Conservation (phyloP, 1,140 invertebrate species). For the Papilio dardanus region DNA sequence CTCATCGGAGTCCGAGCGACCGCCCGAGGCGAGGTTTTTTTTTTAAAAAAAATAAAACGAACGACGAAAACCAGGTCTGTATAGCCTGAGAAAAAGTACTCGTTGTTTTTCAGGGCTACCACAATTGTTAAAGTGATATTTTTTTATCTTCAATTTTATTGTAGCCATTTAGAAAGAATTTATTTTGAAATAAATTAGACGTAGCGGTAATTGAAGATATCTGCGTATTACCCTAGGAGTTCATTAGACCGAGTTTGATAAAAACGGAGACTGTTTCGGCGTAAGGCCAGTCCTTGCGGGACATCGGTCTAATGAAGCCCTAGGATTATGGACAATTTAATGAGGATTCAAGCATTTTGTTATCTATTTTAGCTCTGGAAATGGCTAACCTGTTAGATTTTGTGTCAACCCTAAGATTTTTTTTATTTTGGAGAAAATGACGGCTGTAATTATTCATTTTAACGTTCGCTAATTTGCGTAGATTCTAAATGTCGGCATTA, state of each 20-base stretch:
- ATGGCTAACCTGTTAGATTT: background rate
- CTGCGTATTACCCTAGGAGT: no score
- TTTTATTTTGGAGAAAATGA: slow-evolving; percentile 47
- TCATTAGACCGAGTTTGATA: no score
- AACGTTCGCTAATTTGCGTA: slow-evolving; percentile 42
- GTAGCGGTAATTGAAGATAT: no score
- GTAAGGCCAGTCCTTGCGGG: no score
- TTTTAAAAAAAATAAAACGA: slow-evolving; percentile 14
- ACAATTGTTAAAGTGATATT: background rate
- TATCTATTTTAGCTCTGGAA: no score
- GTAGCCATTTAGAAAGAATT: background rate
- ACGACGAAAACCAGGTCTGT: slow-evolving; percentile 10
- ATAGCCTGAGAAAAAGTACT: slow-evolving; percentile 12
- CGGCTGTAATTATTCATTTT: slow-evolving; percentile 40
- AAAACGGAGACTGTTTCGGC: no score
- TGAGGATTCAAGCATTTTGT: no score
- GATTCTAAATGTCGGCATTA: slow-evolving; percentile 38
- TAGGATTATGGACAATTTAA: no score
- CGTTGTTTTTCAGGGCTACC: slow-evolving; percentile 3
- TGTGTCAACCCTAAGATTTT: background rate
- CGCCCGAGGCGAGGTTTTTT: slow-evolving; percentile 27
- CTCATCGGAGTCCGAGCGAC: background rate
- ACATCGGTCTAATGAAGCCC: no score
- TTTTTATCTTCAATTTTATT: background rate
- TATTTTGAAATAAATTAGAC: background rate